Evolutionary conservation across 2,888 invertebrate genomes (phyloP), one percentile per base, ranked within the genome.

Genomic region (Pardosa pseudoannulata): DNA sequence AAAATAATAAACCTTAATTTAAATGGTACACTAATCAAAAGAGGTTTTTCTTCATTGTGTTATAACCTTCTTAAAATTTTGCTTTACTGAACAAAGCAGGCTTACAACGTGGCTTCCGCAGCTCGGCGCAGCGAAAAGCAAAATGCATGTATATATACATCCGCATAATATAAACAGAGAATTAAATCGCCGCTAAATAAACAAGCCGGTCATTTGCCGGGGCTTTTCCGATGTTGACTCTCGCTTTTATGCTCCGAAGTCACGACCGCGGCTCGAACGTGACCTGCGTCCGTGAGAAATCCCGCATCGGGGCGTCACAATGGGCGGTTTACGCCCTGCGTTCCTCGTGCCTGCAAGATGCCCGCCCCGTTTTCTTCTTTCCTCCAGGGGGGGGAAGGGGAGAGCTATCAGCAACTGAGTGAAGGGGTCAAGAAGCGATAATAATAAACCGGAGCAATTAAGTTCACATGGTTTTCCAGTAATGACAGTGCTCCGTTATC

Each of bases 211-310:
- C 41, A 46, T 46, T 46, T 46, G 41, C 41, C 16, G 41, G 41
- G 56, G 23, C 56, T 56, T 56, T 46, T 56, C 56, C 56, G 23
- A 56, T 56, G 56, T 56, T 56, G 56, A 56, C 23, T 56, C 23
- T 23, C 1, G 23, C 56, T 56, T n/a, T 56, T 56, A 56, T 23
- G 19, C 23, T 1, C 23, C 3, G 56, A 2, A 56, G 56, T 56
- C 56, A 56, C 56, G 56, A 56, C 23, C 23, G 3, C 3, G 5
- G 7, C 3, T 32, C 29, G 50, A 62, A 70, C 82, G 71, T 82
- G 75, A 71, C 65, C n/a, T 0, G 31, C 2, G 62, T 28, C 67
- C 76, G 76, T 83, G 82, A 83, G 72, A 82, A 83, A 76, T 83
- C 76, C 71, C 82, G 82, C 82, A 31, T 32, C 27, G 46, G n/a